phyloP scores from a whole-genome alignment of 2,113 vertebrate genomes.

The Ammodytes marinus region DNA sequence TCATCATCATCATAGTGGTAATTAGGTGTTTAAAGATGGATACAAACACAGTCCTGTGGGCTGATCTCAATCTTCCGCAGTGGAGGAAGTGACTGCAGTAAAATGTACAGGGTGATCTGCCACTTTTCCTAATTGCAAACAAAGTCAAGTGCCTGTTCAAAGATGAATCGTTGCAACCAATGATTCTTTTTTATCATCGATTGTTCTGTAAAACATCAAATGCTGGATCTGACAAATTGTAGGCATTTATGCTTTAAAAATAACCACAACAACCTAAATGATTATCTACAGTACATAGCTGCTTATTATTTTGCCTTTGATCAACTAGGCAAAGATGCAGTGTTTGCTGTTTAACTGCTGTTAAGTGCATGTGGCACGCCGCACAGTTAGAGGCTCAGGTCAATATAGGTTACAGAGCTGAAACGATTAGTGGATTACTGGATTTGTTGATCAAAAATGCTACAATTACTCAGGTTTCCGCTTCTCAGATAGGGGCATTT shows the following conservation, averaged over 20 bases:
- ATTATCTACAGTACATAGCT: no score
- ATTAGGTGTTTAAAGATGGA: constrained; percentile 49
- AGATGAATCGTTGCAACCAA: neutral
- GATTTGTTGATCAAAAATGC: neutral
- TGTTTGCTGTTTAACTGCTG: neutral
- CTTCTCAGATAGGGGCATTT: neutral
- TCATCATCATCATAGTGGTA: constrained; percentile 35
- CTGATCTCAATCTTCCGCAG: constrained; percentile 23
- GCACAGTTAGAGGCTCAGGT: neutral
- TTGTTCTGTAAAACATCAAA: neutral
- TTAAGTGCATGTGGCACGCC: no score
- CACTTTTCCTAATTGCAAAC: constrained; percentile 19
- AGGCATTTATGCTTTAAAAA: neutral
- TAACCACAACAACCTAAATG: no score
- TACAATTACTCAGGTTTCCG: neutral
- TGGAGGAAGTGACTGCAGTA: neutral
- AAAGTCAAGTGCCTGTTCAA: neutral
- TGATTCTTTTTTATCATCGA: neutral
- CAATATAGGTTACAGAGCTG: neutral
- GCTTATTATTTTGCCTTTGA: neutral
- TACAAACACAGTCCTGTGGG: constrained; percentile 17
- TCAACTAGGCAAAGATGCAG: neutral
- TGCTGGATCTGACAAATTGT: neutral
- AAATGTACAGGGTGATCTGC: neutral
- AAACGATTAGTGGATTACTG: neutral